Conservation (phyloP, 2,888 invertebrate species). For the Rhamnusium bicolor region DNA sequence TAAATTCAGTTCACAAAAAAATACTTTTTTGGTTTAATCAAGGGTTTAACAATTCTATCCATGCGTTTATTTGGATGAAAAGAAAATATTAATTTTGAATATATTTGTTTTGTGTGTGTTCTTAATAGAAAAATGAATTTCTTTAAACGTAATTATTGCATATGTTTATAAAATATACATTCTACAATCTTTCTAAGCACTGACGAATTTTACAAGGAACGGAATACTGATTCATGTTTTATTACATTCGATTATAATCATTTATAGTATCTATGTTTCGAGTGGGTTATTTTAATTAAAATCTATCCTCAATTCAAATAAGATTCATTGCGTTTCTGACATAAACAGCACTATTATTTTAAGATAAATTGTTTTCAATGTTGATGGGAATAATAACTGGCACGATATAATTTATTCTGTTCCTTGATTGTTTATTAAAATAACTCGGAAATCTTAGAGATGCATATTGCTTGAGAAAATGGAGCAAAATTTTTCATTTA, state of each 20-base stretch:
- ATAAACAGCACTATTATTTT: conserved; percentile 15
- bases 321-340: conserved; percentile 16
- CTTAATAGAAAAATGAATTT: too few relatives aligned
- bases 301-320: conserved; percentile 13
- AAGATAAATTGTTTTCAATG: conserved; percentile 4
- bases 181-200: too few relatives aligned
- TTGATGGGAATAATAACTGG: conserved; percentile 9
- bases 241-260: background rate
- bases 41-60: too few relatives aligned
- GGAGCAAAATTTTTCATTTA: conserved; percentile 9
- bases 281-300: conserved; percentile 31
- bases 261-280: background rate
- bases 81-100: too few relatives aligned
- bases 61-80: too few relatives aligned
- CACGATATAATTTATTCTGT: conserved; percentile 18
- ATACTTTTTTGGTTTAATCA: too few relatives aligned
- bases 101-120: too few relatives aligned
- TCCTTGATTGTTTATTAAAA: conserved; percentile 15
- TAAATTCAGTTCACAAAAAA: too few relatives aligned
- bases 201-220: too few relatives aligned
- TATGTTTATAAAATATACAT: too few relatives aligned
- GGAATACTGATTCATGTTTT: background rate
- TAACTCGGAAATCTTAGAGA: conserved; percentile 5
- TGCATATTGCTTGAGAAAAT: conserved; percentile 19
- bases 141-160: too few relatives aligned